Evolutionary conservation across 2,113 vertebrate species (phyloP).

Genomic region (Puma concolor): DNA sequence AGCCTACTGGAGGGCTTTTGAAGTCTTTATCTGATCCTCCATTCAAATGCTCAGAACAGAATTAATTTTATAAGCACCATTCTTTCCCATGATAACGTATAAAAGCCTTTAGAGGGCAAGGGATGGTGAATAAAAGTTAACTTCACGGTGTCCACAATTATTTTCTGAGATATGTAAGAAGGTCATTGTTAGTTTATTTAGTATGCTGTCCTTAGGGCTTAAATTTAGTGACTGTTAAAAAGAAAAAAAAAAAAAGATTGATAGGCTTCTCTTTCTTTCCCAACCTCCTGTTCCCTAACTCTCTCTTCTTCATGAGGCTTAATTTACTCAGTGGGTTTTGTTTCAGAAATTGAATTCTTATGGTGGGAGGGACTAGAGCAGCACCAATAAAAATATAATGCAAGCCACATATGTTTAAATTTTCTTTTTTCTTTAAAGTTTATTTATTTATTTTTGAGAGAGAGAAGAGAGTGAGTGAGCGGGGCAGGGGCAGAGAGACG

Average conservation of each 20-base stretch:
- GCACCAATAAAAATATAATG: constrained; percentile 32
- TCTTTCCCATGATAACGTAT: constrained; percentile 8
- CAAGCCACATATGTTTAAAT: not conserved
- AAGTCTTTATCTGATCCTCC: constrained; percentile 36
- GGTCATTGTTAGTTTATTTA: constrained; percentile 32
- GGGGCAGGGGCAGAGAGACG: too few relatives aligned
- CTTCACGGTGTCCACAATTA: not conserved
- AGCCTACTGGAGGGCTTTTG: constrained; percentile 8
- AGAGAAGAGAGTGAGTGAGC: too few relatives aligned
- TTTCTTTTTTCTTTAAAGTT: not conserved
- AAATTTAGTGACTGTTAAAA: constrained; percentile 47
- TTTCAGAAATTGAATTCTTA: constrained; percentile 46
- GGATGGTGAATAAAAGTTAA: constrained; percentile 30
- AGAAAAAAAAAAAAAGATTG: not conserved
- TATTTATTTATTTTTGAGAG: too few relatives aligned
- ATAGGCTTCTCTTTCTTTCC: constrained; percentile 18
- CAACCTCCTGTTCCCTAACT: not conserved
- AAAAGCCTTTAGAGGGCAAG: not conserved
- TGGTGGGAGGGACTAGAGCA: not conserved
- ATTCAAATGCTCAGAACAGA: constrained; percentile 45
- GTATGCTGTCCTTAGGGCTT: constrained; percentile 47
- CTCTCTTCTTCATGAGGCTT: not conserved
- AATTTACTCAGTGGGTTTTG: not conserved
- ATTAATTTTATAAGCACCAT: constrained; percentile 41
- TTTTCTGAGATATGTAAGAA: constrained; percentile 38